Evolutionary conservation across 1,140 invertebrate genomes (phyloP), one percentile per base, ranked within the genome.

Genomic region (Globodera rostochiensis): DNA sequence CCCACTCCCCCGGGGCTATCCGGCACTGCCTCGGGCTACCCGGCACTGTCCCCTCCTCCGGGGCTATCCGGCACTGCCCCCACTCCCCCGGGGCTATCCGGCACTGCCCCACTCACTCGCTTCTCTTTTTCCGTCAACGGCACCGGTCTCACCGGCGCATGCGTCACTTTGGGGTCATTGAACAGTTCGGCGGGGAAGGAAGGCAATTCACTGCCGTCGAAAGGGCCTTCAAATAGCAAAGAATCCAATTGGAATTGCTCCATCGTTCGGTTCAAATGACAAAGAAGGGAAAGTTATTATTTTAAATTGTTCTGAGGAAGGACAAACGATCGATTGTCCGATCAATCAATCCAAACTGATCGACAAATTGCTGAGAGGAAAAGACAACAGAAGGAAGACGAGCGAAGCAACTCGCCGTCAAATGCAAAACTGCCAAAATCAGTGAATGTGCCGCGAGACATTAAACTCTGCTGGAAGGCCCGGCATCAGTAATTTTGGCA

Each of bases 141-240:
- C n/a, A 84, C 49, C 60, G 81, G 66, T 53, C 87, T 71, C 53
- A 81, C 86, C n/a, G 87, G 87, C n/a, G 87, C 87, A 73, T 86
- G 87, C 3, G 87, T 50, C 45, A 80, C 69, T 47, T 78, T 66
- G 3, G 49, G 6, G 36, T 73, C 69, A 73, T 45, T 80, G 49
- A 49, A 60, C 69, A 57, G 47, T 50, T 80, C 70, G 4, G 46
- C 36, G 9, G 79, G 79, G 49, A 71, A 80, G 46, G 47, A 25
- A 13, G 79, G 79, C 46, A 80, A 64, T 78, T 57, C 47, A 19
- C n/a, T 49, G n/a, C 64, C 47, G 45, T n/a, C 77, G 21, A 80
- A 74, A 36, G 75, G 69, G 80, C 80, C 69, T 36, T 53, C 79
- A 25, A 67, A 46, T 25, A 80, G 49, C 69, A 80, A 74, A 53